Percentiles rank a stretch among this genome's conserved stretches.
These are phyloP conservation scores for Hephaestus fuliginosus DNA, from an alignment of 2,797 vertebrate species.

Conservation along the genomic window DNA sequence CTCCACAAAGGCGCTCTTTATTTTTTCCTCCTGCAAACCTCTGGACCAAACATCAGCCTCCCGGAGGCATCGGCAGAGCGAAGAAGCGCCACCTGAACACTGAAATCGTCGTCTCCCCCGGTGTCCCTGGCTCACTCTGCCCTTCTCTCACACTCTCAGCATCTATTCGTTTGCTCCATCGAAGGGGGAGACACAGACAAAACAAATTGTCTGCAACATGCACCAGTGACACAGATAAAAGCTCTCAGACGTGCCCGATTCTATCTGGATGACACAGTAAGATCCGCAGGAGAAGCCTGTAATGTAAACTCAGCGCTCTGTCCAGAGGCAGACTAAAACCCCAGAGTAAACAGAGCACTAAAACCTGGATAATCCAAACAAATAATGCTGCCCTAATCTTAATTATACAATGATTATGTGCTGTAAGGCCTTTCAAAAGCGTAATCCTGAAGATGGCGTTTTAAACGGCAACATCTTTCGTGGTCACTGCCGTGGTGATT, in stretches of 20 bases:
- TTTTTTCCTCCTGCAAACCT: conserved; percentile 53
- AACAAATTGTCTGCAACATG: conserved; percentile 55
- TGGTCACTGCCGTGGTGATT: conserved; percentile 23
- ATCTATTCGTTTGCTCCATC: background rate
- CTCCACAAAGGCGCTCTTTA: conserved; percentile 75
- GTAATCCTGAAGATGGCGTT: conserved; percentile 1
- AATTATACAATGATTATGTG: background rate
- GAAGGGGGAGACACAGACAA: conserved; percentile 29
- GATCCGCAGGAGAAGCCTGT: conserved; percentile 17
- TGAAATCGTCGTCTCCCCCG: background rate
- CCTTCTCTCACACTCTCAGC: background rate
- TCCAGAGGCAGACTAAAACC: conserved; percentile 28
- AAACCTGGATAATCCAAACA: conserved; percentile 17
- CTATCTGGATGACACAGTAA: conserved; percentile 40
- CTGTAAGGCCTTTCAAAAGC: background rate
- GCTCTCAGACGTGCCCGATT: conserved; percentile 35
- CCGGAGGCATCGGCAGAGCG: conserved; percentile 19
- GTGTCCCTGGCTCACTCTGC: background rate
- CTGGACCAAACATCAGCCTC: conserved; percentile 51
- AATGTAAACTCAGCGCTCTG: conserved; percentile 15
- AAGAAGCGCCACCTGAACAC: conserved; percentile 37
- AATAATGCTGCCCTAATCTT: background rate
- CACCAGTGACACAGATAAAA: conserved; percentile 44
- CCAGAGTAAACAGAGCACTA: background rate
- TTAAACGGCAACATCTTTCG: conserved; percentile 18